Base-by-base conservation (phyloP, 2,113 vertebrate genomes). In the Amphiprion ocellaris region DNA sequence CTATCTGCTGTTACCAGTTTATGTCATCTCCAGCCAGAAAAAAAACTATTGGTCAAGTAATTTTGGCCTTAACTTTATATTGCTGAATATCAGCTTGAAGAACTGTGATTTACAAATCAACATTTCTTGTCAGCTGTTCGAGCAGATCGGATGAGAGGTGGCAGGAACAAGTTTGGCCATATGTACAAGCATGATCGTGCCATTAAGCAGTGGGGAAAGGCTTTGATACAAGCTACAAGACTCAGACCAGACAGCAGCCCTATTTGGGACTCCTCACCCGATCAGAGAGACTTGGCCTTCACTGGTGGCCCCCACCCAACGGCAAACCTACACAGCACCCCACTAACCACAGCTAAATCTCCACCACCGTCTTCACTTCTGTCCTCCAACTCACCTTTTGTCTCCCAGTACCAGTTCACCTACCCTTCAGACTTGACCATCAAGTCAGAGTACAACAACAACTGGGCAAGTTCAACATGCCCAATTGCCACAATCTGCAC, bases 141-240 rank as follows among this genome's bases (percentile, higher is more conserved):
- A 0, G 96, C 97, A 2, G 96, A 99, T 84, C 94, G 97, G 56
- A 97, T 97, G 96, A 93, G 97, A 0, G 97, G 97, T 0, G 97
- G 97, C 66, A 94, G 97, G 69, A 99, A 98, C 92, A 98, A 96
- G 88, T 98, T 99, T 81, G 97, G 97, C 1, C 97, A 97, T 55
- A 97, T 98, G 95, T 98, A 99, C 95, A 98, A 97, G 87, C 93
- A 94, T 0, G 97, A 98, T 86, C 95, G 97, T 21, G 97, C 97
- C 64, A 91, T 98, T 78, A 98, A 98, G 87, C 97, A 98, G 93
- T 97, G 98, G 94, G 97, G 96, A 90, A 97, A 96, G 82, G 96
- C 97, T 52, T 89, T 97, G 87, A 96, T 97, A 62, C 95, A 96
- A 6, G 95, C 95, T 0, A 9, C 17, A 3, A 56, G 62, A 52